phyloP scores from a whole-genome alignment of 2,113 vertebrate species.

The Centropristis striata region DNA sequence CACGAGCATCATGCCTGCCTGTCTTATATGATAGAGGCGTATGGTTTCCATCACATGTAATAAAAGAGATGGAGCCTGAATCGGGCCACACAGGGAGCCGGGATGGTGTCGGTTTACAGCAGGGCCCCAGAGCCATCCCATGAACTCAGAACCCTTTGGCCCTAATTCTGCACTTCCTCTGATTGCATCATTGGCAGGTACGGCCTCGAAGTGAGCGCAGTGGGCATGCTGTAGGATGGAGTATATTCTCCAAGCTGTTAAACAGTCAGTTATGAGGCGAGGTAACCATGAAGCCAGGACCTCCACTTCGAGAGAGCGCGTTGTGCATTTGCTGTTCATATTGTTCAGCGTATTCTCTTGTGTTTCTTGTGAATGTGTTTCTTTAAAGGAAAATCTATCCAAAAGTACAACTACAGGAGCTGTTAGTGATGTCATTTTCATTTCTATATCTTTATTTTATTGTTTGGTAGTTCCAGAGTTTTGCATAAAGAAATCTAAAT shows the following conservation, averaged over 20 bases:
- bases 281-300: slow-evolving; percentile 35
- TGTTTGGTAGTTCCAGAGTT: not conserved
- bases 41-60: slow-evolving; percentile 77
- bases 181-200: slow-evolving; percentile 70
- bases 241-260: slow-evolving; percentile 34
- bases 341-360: not conserved
- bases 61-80: slow-evolving; percentile 70
- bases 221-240: slow-evolving; percentile 22
- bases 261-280: slow-evolving; percentile 40
- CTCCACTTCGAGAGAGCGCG: slow-evolving; percentile 16
- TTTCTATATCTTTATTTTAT: not conserved
- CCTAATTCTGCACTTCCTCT: slow-evolving; percentile 53
- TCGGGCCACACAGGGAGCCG: slow-evolving; percentile 73
- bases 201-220: slow-evolving; percentile 26
- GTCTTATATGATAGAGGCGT: slow-evolving; percentile 58
- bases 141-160: slow-evolving; percentile 60
- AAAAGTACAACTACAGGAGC: not conserved
- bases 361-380: too few species aligned
- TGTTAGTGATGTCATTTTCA: not conserved
- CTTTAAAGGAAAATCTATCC: not conserved
- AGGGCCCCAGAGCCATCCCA: slow-evolving; percentile 58
- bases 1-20: slow-evolving; percentile 24
- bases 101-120: slow-evolving; percentile 63
- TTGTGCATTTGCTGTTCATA: not conserved
- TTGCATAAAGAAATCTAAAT: not conserved